Base-by-base conservation (phyloP, 1,140 invertebrate species). In the Leptonema lineaticorne region DNA sequence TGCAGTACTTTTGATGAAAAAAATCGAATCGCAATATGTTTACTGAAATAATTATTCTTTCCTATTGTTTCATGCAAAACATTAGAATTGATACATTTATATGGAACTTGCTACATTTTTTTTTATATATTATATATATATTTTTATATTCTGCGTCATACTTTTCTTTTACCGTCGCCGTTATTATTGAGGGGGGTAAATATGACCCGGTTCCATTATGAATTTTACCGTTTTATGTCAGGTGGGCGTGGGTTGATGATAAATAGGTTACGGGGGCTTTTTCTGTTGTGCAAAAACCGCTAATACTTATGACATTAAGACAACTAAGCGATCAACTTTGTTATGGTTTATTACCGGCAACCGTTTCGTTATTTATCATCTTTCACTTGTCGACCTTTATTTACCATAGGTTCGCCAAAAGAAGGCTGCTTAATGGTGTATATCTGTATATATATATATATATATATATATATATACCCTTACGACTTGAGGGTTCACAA, bases 301-400 rank as follows among this genome's bases (percentile, higher is more conserved):
- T 65, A 57, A 65, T 69, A 45, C 68, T 69, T 60, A 30, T 69
- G 50, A 27, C 48, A 41, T 56, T 22, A 45, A 70, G 69, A 70
- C 69, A 67, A 60, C 63, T 63, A 63, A 57, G 63, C 63, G 63
- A 70, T 70, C 69, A 70, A 67, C 56, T 65, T 65, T 69, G 68
- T 69, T 69, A 65, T 57, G 68, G 33, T 65, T 69, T 64, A 66
- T 41, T 60, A 27, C 18, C 24, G 29, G 29, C 63, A 20, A 27
- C 46, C 63, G 62, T 22, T 28, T 14, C 14, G 24, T 41, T 41
- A 41, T 41, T 41, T 41, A 41, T 41, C 37, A 41, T 41, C 37
- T 16, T n/a, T 16, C 37, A 14, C 37, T 11, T 9, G 16, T 41
- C 37, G 37, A 41, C n/a, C n/a, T n/a, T n/a, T n/a, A n/a, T n/a